Base-by-base conservation (phyloP, 2,888 invertebrate species). In the Chironomus riparius region DNA sequence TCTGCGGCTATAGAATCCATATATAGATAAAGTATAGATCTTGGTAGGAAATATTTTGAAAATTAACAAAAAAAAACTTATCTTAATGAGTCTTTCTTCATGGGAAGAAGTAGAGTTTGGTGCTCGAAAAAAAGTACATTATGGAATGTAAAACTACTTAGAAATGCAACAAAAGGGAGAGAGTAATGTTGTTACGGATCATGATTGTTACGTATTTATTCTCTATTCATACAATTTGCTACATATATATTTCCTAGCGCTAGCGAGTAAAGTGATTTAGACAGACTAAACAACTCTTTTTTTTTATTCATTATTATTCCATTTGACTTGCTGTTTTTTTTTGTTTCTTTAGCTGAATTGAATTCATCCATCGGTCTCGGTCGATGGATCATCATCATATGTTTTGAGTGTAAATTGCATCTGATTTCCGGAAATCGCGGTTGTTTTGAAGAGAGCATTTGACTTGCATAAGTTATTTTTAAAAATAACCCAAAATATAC, bases 391-490 rank as follows among this genome's bases (percentile, higher is more conserved):
- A n/a, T n/a, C n/a, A n/a, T n/a, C n/a, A 18, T 56, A 56, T 56
- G 56, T 62, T n/a, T 62, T 73, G 50, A 21, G 22, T 18, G 28
- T 73, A 73, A 61, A 65, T 73, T 73, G 73, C 73, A 73, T 73
- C 73, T 73, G 65, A 56, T 73, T 73, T 73, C 73, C 73, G 73
- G 73, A 62, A 71, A 18, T 21, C 47, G 13, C 18, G 38, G 38
- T 10, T 38, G 38, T 38, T 38, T 38, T 7, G 2, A 38, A 10
- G 10, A 10, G 10, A 38, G 10, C 38, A 24, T 65, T 65, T 24
- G 18, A 65, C 65, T 24, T 65, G 65, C 65, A 65, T 24, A 65
- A 24, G 18, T 24, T 38, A 38, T 38, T 38, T 38, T 38, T 38
- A 38, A 38, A 38, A n/a, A n/a, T n/a, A n/a, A 38, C 10, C 38